Evolutionary conservation across 2,113 vertebrate genomes (phyloP), one percentile per base, ranked within the genome.

Genomic region (rabbit (Oryctolagus cuniculus)): DNA sequence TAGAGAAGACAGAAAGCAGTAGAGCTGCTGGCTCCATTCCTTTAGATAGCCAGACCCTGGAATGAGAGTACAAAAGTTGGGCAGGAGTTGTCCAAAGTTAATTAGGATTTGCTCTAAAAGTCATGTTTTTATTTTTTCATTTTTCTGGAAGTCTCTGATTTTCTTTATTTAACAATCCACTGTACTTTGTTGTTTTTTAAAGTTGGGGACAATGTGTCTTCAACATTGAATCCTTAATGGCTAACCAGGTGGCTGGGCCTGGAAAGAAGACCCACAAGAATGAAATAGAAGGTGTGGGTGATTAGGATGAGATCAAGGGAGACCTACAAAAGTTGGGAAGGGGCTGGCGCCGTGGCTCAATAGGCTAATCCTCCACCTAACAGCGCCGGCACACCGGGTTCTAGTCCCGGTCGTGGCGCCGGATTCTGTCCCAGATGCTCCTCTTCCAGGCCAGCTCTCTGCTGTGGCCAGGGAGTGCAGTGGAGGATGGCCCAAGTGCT

Each of bases 91-190:
- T 51, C 12, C 34, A 49, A 69, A 55, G 66, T 58, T 66, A 87
- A 70, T 79, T 83, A 38, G 6, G 90, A 72, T 85, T 92, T 91
- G 9, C 49, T 87, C 7, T 80, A 51, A 95, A 81, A 44, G 69
- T 63, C 55, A n/a, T 36, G 7, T 49, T 31, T 80, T 80, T 77
- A n/a, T 61, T n/a, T 90, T 74, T 58, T 87, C 21, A 63, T 83
- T 79, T n/a, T 27, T 63, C 25, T 78, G 34, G 3, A 5, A 44
- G 0, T 81, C 24, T 87, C 82, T 85, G 49, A 11, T 17, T 83
- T 80, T 87, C 44, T 77, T 11, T 51, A 75, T 38, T 87, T 34
- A 27, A 75, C 27, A 78, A 38, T 9, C 17, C 38, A 49, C 12
- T 69, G 16, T 19, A 12, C 31, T 34, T 31, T 51, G 1, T 64